These are phyloP conservation scores for Palythoa grandiflora DNA, from an alignment of 92 coral and sea anemone genomes.

Conservation along the genomic window DNA sequence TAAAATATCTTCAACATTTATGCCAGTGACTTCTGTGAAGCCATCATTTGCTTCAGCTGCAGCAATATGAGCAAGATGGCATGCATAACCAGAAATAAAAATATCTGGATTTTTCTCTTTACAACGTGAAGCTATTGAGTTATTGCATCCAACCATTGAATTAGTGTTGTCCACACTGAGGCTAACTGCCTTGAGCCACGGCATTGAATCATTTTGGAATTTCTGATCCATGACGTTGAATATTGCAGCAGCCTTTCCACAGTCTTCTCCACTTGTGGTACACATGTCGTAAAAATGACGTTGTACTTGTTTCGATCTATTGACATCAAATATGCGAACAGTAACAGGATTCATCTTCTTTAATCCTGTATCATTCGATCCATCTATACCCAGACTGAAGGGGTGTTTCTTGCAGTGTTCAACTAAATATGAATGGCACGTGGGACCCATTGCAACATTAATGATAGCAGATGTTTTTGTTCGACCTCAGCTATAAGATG, in stretches of 20 bases:
- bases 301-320: conserved; percentile 61
- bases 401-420: conserved; percentile 67
- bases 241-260: conserved; percentile 55
- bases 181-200: conserved; percentile 56
- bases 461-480: conserved; percentile 59
- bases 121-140: conserved; percentile 61
- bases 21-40: conserved; percentile 38
- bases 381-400: conserved; percentile 72
- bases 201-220: conserved; percentile 54
- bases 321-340: conserved; percentile 59
- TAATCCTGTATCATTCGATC: conserved; percentile 59
- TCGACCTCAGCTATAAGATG: conserved; percentile 55
- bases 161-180: conserved; percentile 62
- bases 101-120: conserved; percentile 39
- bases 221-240: conserved; percentile 52
- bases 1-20: conserved; percentile 58
- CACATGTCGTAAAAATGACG: conserved; percentile 72
- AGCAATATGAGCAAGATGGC: conserved; percentile 65
- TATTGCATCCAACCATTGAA: conserved; percentile 61
- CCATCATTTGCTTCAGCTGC: conserved; percentile 47
- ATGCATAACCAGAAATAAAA: conserved; percentile 56
- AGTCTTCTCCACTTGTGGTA: conserved; percentile 64
- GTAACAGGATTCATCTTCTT: conserved; percentile 66
- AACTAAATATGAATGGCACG: conserved; percentile 45
- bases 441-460: conserved; percentile 58